Conservation (phyloP, 2,888 invertebrate species). For the Tubulanus polymorphus region DNA sequence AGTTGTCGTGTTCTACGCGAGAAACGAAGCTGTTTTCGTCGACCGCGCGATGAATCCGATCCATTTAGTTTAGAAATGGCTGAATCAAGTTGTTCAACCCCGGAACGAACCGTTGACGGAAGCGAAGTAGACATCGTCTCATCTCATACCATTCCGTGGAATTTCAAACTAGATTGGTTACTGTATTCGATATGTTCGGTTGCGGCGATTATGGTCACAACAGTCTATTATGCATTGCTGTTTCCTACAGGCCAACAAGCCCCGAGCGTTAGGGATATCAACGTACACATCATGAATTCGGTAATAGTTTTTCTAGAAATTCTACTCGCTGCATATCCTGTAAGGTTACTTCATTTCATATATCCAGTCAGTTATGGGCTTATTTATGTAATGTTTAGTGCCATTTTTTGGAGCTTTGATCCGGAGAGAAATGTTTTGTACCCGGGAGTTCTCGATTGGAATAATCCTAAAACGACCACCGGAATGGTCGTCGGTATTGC, state of each 20-base stretch:
- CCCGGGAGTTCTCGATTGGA: slow-evolving; percentile 42
- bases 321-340: slow-evolving; percentile 31
- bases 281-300: slow-evolving; percentile 39
- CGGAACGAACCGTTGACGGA: too few species aligned
- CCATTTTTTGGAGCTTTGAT: slow-evolving; percentile 37
- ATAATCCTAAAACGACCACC: slow-evolving; percentile 28
- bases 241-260: slow-evolving; percentile 23
- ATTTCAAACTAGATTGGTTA: slow-evolving; percentile 34
- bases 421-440: slow-evolving; percentile 38
- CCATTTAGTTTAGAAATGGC: neutral
- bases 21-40: slow-evolving; percentile 1
- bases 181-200: slow-evolving; percentile 27
- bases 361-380: slow-evolving; percentile 32
- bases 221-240: slow-evolving; percentile 36
- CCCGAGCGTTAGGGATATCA: slow-evolving; percentile 26
- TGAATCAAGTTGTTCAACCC: neutral
- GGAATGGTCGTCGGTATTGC: slow-evolving; percentile 22
- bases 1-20: slow-evolving; percentile 7
- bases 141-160: slow-evolving; percentile 22
- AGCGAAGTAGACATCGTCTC: neutral
- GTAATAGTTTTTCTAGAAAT: slow-evolving; percentile 37
- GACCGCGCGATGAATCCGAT: neutral
- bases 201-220: slow-evolving; percentile 34
- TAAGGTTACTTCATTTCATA: slow-evolving; percentile 34
- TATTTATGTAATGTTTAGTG: slow-evolving; percentile 35